Evolutionary conservation across 1,140 invertebrate genomes (phyloP).

Genomic region (Periplaneta americana): DNA sequence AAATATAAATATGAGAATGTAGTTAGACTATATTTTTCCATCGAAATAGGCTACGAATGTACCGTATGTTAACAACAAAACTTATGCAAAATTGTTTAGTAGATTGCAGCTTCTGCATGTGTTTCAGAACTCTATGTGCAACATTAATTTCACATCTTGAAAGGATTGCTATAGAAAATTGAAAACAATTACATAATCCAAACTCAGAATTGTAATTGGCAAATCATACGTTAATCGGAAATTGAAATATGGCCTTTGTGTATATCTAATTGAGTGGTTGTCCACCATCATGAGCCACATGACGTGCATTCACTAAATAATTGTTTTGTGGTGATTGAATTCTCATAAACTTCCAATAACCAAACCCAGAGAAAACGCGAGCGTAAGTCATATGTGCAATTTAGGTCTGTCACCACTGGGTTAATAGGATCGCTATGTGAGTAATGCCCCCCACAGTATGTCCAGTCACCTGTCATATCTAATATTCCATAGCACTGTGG

Average conservation of each 20-base stretch:
- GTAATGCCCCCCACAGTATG: neutral
- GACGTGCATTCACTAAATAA: neutral
- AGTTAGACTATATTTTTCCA: too few relatives aligned
- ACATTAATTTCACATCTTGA: too few relatives aligned
- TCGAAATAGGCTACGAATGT: too few relatives aligned
- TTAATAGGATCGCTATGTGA: neutral
- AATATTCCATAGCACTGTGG: neutral
- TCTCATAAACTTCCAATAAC: neutral
- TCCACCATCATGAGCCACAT: neutral
- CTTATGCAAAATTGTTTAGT: too few relatives aligned
- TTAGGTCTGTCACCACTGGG: neutral
- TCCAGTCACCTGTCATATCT: neutral
- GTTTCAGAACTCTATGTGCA: too few relatives aligned
- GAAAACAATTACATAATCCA: too few relatives aligned
- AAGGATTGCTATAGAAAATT: too few relatives aligned
- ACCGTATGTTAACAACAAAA: too few relatives aligned
- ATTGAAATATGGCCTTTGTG: neutral
- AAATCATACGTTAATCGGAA: too few relatives aligned
- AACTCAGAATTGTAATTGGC: too few relatives aligned
- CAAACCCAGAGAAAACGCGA: neutral
- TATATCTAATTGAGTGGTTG: neutral
- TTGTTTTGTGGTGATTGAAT: neutral
- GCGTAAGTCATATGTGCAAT: neutral
- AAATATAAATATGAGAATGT: too few relatives aligned
- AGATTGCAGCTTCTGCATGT: too few relatives aligned